Base-by-base conservation (phyloP, 1,140 invertebrate genomes). In the Drosophila serrata region DNA sequence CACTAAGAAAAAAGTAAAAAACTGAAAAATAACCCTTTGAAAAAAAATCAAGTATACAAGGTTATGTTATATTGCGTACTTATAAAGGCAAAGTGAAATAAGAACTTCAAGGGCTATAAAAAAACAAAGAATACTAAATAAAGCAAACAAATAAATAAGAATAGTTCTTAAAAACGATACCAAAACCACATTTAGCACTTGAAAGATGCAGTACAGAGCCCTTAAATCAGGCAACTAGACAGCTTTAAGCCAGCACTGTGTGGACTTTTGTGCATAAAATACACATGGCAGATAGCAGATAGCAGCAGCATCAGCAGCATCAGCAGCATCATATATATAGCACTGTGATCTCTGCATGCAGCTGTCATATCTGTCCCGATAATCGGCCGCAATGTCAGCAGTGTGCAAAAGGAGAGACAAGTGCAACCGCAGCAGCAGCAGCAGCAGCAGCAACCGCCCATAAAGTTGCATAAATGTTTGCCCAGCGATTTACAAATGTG, bases 351-450 rank as follows among this genome's bases (percentile, higher is more conserved):
- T 53, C 39, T 35, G 37, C 60, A 42, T 65, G 35, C 53, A 74
- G 68, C 60, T 79, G 82, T 79, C 79, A 79, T 65, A 75, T 81
- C 82, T 85, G 53, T 77, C 42, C 48, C 49, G 77, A 85, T 84
- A 88, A 88, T 85, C 86, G 77, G 84, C 81, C 85, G 64, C 84
- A 87, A 43, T 77, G 77, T 90, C 81, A 90, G 79, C 82, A 67
- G 46, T 56, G 73, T 55, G 59, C 59, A 40, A 42, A 43, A 33
- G 27, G 29, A 48, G 43, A n/a, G 64, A 49, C 60, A 75, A 68
- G 48, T 53, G 74, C 56, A 69, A 59, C 53, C 59, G 60, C 58
- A 63, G 63, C 57, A 68, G 24, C 65, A 51, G 43, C 35, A 51
- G 43, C 35, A 59, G 29, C 57, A 70, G 58, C 43, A 43, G 53